Percentiles rank a stretch among this genome's conserved stretches.
Evolutionary conservation across 2,888 invertebrate species (phyloP).

Genomic region (Phortica magna): DNA sequence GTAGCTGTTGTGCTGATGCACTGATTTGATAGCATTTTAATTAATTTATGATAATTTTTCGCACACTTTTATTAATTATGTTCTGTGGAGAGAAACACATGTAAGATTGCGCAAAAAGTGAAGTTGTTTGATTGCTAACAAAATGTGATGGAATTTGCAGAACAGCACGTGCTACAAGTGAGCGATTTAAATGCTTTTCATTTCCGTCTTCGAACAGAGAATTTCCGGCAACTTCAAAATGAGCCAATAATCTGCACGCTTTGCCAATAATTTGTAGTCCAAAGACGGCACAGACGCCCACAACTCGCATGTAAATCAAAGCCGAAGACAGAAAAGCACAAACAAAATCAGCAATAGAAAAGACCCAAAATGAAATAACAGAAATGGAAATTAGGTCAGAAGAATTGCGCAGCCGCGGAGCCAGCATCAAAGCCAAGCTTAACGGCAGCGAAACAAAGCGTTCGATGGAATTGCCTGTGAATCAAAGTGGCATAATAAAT

Average conservation of each 20-base stretch:
- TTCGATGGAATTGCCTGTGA: constrained; percentile 24
- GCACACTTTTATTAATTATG: constrained; percentile 29
- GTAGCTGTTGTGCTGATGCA: constrained; percentile 46
- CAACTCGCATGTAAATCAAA: constrained; percentile 39
- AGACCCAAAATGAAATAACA: background rate
- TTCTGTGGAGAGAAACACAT: constrained; percentile 17
- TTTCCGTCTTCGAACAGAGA: background rate
- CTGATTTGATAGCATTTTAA: constrained; percentile 61
- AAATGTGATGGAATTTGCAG: too few relatives aligned
- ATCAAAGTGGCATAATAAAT: constrained; percentile 25
- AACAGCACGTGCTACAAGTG: too few relatives aligned
- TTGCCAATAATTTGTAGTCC: background rate
- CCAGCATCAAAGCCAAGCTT: background rate
- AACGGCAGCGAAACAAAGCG: constrained; percentile 19
- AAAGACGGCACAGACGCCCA: constrained; percentile 45
- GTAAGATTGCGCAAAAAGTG: constrained; percentile 37
- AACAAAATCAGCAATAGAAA: background rate
- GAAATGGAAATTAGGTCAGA: constrained; percentile 57
- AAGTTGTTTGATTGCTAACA: too few relatives aligned
- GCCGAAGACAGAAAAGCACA: constrained; percentile 21
- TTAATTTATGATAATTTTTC: constrained; percentile 59
- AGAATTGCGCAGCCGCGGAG: constrained; percentile 60
- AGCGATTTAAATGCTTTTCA: constrained; percentile 36
- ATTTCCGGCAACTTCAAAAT: background rate
- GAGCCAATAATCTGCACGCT: background rate